Evolutionary conservation across 2,797 vertebrate species (phyloP), one percentile per base, ranked within the genome.

Genomic region (Pantherophis alleghaniensis): DNA sequence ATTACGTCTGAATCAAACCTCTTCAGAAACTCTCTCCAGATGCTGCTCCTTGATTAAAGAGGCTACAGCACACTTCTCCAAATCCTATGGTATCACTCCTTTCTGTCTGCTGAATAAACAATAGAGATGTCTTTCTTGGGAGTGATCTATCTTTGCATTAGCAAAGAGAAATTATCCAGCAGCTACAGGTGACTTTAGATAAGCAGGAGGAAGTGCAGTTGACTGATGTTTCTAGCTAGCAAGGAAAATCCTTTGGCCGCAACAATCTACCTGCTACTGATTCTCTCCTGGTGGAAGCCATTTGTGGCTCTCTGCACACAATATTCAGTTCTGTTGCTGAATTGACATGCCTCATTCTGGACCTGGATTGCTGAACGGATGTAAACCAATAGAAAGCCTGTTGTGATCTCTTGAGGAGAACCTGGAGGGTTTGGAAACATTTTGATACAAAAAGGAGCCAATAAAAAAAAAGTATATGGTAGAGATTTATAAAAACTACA

Each of bases 1-100:
- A 86, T 55, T 63, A 28, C 32, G 0, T 0, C 56, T 0, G 0
- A 86, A 55, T 83, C 59, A 2, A 5, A 3, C 1, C 0, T 51
- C 91, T 59, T 91, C 37, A 1, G 1, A 7, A 86, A 14, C 53
- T 90, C n/a, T 89, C 53, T 92, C 53, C 60, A 0, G 20, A 24
- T 91, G 18, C 55, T 47, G 0, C 0, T 0, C 3, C 32, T 60
- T 90, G 28, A 0, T 26, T 0, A 42, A 53, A 66, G 0, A 93
- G 14, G 18, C 10, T 3, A 0, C 92, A 47, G 16, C 56, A 79
- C 0, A 18, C 83, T 93, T 92, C 88, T 56, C 63, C 86, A 66
- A 42, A 79, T 93, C 60, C 57, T 24, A 24, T 94, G 86, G 47
- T 86, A 63, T 47, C 22, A 56, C 32, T 16, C 26, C 37, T 7